Base-by-base conservation (phyloP, 2,888 invertebrate genomes). In the Chorisops tibialis region DNA sequence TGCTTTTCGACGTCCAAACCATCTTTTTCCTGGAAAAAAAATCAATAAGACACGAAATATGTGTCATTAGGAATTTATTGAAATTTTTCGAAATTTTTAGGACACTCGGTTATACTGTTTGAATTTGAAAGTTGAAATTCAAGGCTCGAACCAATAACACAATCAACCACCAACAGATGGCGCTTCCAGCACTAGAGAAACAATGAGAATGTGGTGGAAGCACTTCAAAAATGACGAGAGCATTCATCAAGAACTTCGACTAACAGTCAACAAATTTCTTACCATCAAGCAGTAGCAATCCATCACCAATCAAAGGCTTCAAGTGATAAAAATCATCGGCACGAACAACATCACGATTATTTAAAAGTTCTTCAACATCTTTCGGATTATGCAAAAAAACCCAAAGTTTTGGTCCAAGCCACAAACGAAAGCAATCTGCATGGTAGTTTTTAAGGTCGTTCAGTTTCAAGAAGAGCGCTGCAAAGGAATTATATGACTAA, bases 1-100 rank as follows among this genome's bases (percentile, higher is more conserved):
- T 52, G 89, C 81, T 71, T 87, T 88, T 19, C 91, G 81, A 63
- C 86, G 83, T 0, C 74, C 75, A 66, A 80, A 81, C 91, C 91
- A 91, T 74, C 81, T 82, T n/a, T 73, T 69, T 7, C 72, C 73
- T 73, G 30, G 2, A 51, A 60, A 43, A 16, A 61, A 19, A n/a
- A n/a, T n/a, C n/a, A n/a, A n/a, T n/a, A n/a, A n/a, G n/a, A n/a
- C n/a, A n/a, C n/a, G n/a, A n/a, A n/a, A n/a, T n/a, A n/a, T n/a
- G n/a, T n/a, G n/a, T n/a, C n/a, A n/a, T n/a, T n/a, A n/a, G n/a
- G n/a, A n/a, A n/a, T n/a, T n/a, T n/a, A n/a, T n/a, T n/a, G n/a
- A n/a, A n/a, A n/a, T n/a, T n/a, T n/a, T n/a, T n/a, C n/a, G n/a
- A n/a, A n/a, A n/a, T n/a, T n/a, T n/a, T n/a, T n/a, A n/a, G n/a